Base-by-base conservation (phyloP, 2,888 invertebrate genomes). In the Philaethria dido region DNA sequence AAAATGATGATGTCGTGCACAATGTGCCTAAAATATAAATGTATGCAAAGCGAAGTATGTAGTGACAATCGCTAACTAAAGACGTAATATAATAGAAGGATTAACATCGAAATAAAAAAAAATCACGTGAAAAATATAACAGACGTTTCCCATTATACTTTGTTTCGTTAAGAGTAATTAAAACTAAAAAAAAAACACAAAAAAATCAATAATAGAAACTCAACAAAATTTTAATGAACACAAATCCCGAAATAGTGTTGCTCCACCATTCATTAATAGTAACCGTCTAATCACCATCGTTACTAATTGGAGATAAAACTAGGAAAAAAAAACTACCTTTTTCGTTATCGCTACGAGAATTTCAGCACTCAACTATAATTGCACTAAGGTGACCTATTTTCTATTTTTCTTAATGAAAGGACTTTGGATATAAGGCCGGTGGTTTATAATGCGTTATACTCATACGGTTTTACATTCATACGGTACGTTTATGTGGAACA, bases 311-410 rank as follows among this genome's bases (percentile, higher is more conserved):
- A 50, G 25, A 50, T 50, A 25, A 50, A 50, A 50, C 25, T 50
- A 50, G 25, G 25, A 47, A 50, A n/a, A 48, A 48, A 14, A 57
- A 39, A 42, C 22, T 25, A 57, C 14, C 16, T 11, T 57, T 57
- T 57, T 42, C 39, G 42, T 42, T 14, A 57, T 42, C 3, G 57
- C 22, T 25, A 42, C n/a, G 22, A 25, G 20, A 25, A 6, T 57
- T 57, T 25, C 57, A 57, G 39, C n/a, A 25, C 57, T 57, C 57
- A n/a, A 42, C 42, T 42, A 57, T 57, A 57, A 57, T 57, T 57
- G 42, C 57, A 57, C 39, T 57, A 57, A 57, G 57, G 39, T 63
- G 63, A 55, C 63, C 63, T 55, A 63, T 63, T 63, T 63, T 63
- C 16, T 18, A 33, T 55, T 55, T 39, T 55, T 42, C 22, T 39